phyloP scores from a whole-genome alignment of 2,797 vertebrate species.

The Sebastes flavidus region DNA sequence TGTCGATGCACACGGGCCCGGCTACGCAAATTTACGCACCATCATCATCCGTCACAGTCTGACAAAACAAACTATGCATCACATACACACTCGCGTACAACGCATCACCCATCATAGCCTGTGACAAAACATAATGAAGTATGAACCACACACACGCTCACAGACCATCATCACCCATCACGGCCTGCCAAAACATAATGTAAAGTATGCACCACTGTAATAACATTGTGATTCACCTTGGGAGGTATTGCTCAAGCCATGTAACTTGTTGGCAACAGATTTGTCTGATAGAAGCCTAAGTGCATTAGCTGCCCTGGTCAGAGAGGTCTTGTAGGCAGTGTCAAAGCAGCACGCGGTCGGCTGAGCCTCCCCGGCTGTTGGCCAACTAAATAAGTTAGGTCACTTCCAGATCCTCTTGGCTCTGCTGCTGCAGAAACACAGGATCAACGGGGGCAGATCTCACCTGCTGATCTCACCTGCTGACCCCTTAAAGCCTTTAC shows the following conservation, averaged over 20 bases:
- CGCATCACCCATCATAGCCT: constrained; percentile 11
- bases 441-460: constrained; percentile 53
- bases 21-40: constrained; percentile 6
- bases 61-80: constrained; percentile 40
- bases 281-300: constrained; percentile 54
- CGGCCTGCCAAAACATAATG: constrained; percentile 53
- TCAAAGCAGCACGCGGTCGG: constrained; percentile 39
- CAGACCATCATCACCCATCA: constrained; percentile 42
- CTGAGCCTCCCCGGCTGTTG: constrained; percentile 47
- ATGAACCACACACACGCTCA: constrained; percentile 25
- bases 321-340: constrained; percentile 15
- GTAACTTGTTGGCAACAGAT: constrained; percentile 38
- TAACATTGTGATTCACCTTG: constrained; percentile 58
- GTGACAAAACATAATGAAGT: constrained; percentile 45
- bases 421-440: constrained; percentile 37
- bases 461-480: constrained; percentile 63
- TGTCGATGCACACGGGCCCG: background rate
- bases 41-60: constrained; percentile 44
- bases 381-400: constrained; percentile 50
- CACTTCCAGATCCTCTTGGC: constrained; percentile 52
- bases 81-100: constrained; percentile 30
- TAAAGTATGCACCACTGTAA: constrained; percentile 56
- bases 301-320: constrained; percentile 45
- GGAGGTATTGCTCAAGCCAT: constrained; percentile 44
- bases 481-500: constrained; percentile 58